Conservation (phyloP, 2,888 invertebrate genomes). For the Merodon equestris region DNA sequence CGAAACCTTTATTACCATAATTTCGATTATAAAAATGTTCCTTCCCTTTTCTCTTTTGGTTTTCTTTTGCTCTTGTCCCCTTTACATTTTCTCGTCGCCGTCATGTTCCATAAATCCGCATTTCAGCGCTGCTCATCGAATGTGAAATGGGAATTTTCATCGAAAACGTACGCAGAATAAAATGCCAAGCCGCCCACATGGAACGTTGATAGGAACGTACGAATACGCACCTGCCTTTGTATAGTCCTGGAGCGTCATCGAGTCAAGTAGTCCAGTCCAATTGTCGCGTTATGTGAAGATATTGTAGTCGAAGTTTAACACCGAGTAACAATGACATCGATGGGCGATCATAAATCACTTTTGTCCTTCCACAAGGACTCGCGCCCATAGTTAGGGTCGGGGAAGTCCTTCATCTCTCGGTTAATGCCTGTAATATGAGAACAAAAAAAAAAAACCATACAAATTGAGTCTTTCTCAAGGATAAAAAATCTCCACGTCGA, state of each 20-base stretch:
- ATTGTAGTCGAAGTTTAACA: conserved; percentile 44
- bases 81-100: conserved; percentile 1
- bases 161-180: not conserved
- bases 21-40: conserved; percentile 56
- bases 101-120: conserved; percentile 52
- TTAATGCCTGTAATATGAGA: not conserved
- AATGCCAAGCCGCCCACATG: not conserved
- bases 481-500: conserved; percentile 16
- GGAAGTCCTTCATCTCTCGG: too few relatives aligned
- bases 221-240: not conserved
- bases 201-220: conserved; percentile 6
- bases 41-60: conserved; percentile 4
- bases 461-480: too few relatives aligned
- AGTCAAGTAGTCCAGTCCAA: not conserved
- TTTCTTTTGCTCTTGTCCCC: not conserved
- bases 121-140: conserved; percentile 62
- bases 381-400: too few relatives aligned
- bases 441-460: not conserved
- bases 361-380: conserved; percentile 19
- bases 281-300: conserved; percentile 10
- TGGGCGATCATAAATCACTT: too few relatives aligned
- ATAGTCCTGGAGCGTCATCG: conserved; percentile 3
- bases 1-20: conserved; percentile 61
- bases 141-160: conserved; percentile 51
- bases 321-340: not conserved